These are phyloP conservation scores for Lasioglossum marginatum DNA, from an alignment of 2,888 invertebrate species.

Conservation along the genomic window DNA sequence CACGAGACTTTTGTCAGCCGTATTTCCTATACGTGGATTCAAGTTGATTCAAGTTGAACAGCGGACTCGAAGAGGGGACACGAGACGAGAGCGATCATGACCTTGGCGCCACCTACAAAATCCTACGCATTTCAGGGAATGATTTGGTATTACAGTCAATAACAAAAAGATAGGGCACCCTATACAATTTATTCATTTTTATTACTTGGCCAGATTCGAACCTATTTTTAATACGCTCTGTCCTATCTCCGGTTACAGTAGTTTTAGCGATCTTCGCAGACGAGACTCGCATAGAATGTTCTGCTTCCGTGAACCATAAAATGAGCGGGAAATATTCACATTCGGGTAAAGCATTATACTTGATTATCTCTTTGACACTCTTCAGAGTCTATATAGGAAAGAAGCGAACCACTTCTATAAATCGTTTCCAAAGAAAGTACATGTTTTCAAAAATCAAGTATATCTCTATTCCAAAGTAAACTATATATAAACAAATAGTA, in stretches of 20 bases:
- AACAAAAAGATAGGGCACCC: not conserved
- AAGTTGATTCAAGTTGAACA: not conserved
- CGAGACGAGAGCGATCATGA: not conserved
- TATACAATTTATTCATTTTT: not conserved
- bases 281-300: not conserved
- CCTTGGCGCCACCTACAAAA: slow-evolving; percentile 4
- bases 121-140: not conserved
- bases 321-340: not conserved
- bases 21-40: not conserved
- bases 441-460: not conserved
- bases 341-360: not conserved
- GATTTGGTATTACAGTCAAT: not conserved
- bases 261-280: not conserved
- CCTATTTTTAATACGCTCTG: not conserved
- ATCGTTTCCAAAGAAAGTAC: not conserved
- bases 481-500: no score
- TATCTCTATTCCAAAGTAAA: not conserved
- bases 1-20: no score
- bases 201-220: not conserved
- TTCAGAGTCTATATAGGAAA: not conserved
- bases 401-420: not conserved
- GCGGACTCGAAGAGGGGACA: not conserved
- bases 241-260: not conserved
- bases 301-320: not conserved
- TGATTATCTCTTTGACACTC: not conserved